Conservation (phyloP, 2,113 vertebrate genomes). For the Acinonyx jubatus region DNA sequence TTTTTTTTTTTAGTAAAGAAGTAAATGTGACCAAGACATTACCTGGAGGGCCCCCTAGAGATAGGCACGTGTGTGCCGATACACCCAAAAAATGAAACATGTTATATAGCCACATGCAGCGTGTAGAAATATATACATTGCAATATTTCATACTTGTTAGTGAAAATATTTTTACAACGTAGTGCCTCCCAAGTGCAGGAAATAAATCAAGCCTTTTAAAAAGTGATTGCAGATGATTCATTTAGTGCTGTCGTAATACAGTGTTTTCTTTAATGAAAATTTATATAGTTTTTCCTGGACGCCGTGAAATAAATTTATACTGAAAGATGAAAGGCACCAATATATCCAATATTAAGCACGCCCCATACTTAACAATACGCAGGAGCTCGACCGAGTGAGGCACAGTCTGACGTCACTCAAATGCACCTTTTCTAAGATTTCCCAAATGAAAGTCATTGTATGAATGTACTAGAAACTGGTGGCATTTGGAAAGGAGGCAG, state of each 20-base stretch:
- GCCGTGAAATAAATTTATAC: constrained; percentile 70
- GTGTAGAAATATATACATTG: constrained; percentile 60
- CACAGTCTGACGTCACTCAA: not conserved
- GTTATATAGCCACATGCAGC: not conserved
- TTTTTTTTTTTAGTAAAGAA: not conserved
- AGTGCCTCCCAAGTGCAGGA: constrained; percentile 68
- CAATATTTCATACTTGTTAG: constrained; percentile 81
- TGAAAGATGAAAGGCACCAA: constrained; percentile 45
- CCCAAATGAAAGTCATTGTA: not conserved
- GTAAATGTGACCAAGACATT: constrained; percentile 63
- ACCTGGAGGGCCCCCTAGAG: constrained; percentile 40
- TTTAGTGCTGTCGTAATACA: constrained; percentile 77
- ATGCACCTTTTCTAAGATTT: constrained; percentile 52
- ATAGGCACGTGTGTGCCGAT: not conserved
- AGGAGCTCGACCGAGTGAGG: constrained; percentile 18
- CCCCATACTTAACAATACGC: constrained; percentile 32
- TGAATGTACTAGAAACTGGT: constrained; percentile 36
- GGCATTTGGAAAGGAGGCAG: constrained; percentile 58
- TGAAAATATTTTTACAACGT: constrained; percentile 83
- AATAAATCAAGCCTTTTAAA: constrained; percentile 83
- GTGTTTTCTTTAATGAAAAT: constrained; percentile 83
- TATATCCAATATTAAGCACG: constrained; percentile 47
- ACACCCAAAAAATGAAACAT: constrained; percentile 37
- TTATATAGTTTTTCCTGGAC: constrained; percentile 69
- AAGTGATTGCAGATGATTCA: constrained; percentile 80